Percentiles rank a stretch among this genome's conserved stretches.
These are phyloP conservation scores for Polydrusus tereticollis DNA, from an alignment of 2,888 invertebrate species.

Conservation along the genomic window DNA sequence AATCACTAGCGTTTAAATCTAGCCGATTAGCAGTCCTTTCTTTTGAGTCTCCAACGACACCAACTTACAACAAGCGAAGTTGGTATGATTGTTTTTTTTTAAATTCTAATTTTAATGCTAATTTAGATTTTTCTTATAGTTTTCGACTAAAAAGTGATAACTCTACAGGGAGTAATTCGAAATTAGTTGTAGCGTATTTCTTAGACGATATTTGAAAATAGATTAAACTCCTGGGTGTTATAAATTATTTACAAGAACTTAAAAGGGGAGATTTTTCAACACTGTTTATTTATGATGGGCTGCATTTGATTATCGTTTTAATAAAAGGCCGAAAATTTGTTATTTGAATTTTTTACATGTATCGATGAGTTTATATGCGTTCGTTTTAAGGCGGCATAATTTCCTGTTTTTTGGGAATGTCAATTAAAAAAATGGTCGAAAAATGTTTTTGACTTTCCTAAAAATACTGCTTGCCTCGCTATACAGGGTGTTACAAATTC, in stretches of 20 bases:
- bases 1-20: conserved; percentile 51
- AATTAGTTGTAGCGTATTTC: neutral
- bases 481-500: no score
- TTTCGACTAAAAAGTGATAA: neutral
- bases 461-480: no score
- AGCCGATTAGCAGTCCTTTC: conserved; percentile 54
- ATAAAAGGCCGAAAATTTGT: no score
- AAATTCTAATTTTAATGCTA: conserved; percentile 13
- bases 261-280: no score
- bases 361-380: no score
- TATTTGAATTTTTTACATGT: no score
- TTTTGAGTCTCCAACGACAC: conserved; percentile 44
- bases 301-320: no score
- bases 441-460: no score
- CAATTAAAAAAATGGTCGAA: no score
- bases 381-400: no score
- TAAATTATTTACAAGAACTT: neutral
- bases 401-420: no score
- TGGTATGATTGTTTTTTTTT: conserved; percentile 46
- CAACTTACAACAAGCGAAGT: conserved; percentile 38
- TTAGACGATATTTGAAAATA: neutral
- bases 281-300: no score
- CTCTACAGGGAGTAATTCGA: neutral
- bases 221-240: neutral
- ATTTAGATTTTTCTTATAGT: neutral